These are phyloP conservation scores for Tricholauxania praeusta DNA, from an alignment of 2,888 invertebrate species.

Conservation along the genomic window DNA sequence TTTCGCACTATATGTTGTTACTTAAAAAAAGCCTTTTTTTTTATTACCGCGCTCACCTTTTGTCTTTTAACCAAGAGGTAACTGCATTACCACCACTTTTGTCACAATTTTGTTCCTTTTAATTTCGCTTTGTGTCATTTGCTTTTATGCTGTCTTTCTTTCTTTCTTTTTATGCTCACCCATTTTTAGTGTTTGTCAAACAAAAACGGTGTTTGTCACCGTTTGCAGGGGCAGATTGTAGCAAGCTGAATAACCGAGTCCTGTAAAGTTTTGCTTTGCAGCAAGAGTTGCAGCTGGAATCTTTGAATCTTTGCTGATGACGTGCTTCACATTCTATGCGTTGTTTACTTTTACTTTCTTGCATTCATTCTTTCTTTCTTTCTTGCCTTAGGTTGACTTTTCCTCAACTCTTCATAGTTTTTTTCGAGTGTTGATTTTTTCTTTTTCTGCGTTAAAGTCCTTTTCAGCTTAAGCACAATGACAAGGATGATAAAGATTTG, in stretches of 20 bases:
- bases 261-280: not conserved
- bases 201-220: not conserved
- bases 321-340: constrained; percentile 9
- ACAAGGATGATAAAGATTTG: no score
- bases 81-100: constrained; percentile 10
- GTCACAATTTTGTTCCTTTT: not conserved
- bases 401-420: not conserved
- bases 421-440: not conserved
- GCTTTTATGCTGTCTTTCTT: not conserved
- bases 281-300: not conserved
- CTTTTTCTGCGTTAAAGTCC: not conserved
- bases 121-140: not conserved
- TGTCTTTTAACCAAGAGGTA: constrained; percentile 16
- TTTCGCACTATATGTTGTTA: not conserved
- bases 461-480: no score
- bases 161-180: not conserved
- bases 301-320: constrained; percentile 1
- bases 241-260: not conserved
- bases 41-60: not conserved
- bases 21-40: not conserved
- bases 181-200: not conserved
- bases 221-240: no score
- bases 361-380: not conserved
- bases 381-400: not conserved
- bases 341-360: constrained; percentile 17